These are phyloP conservation scores for Arenaria interpres DNA, from an alignment of 2,113 vertebrate species.

Conservation along the genomic window DNA sequence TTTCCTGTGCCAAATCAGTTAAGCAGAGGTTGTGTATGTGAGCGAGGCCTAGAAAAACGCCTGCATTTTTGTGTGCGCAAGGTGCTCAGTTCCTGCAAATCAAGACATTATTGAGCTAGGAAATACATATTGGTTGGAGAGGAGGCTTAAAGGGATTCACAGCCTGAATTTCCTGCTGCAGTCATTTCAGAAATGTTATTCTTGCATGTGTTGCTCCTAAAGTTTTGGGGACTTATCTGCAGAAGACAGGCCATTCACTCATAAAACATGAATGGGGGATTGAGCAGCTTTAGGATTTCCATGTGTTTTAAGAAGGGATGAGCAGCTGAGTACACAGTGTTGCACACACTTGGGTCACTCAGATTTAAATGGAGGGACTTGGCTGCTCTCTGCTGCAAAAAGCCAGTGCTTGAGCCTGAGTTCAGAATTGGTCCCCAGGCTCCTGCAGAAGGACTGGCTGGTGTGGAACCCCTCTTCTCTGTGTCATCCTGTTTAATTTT, in stretches of 20 bases:
- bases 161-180: background rate
- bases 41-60: background rate
- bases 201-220: background rate
- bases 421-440: background rate
- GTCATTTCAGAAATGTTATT: background rate
- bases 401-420: background rate
- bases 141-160: background rate
- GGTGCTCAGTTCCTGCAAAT: background rate
- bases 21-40: background rate
- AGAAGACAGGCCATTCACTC: background rate
- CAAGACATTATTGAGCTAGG: background rate
- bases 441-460: background rate
- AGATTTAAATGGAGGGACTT: background rate
- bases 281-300: background rate
- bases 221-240: background rate
- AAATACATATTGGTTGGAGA: background rate
- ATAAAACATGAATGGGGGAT: accelerated
- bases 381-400: background rate
- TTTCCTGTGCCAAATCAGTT: background rate
- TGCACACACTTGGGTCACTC: background rate
- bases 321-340: background rate
- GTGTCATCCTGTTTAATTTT: background rate
- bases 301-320: background rate
- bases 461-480: background rate
- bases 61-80: background rate